phyloP scores from a whole-genome alignment of 2,797 vertebrate species.

The Melanotaenia parkinsoni region DNA sequence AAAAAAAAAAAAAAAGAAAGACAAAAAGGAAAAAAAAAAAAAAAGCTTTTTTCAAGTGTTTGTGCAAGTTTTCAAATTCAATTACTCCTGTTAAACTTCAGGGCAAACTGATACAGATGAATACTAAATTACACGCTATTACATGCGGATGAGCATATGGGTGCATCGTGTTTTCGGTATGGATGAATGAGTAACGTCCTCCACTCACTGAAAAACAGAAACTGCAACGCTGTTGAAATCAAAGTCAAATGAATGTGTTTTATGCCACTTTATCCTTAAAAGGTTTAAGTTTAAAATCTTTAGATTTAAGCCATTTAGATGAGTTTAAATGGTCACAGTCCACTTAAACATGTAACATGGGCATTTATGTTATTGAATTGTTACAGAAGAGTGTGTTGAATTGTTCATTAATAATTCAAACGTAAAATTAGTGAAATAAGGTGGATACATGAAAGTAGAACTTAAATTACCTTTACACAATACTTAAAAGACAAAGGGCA shows the following conservation, averaged over 20 bases:
- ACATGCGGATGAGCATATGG: conserved; percentile 45
- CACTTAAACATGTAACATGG: neutral
- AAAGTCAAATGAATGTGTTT: conserved; percentile 5
- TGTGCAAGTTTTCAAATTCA: conserved; percentile 59
- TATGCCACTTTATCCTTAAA: neutral
- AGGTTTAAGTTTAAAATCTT: conserved; percentile 7
- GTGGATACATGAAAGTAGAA: neutral
- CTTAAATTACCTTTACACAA: neutral
- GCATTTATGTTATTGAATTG: neutral
- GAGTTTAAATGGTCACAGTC: neutral
- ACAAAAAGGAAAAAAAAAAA: conserved; percentile 16
- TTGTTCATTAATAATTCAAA: neutral
- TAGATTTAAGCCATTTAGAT: neutral
- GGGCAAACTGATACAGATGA: conserved; percentile 33
- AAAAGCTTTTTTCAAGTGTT: conserved; percentile 53
- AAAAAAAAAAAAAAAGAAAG: conserved; percentile 12
- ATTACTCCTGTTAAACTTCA: conserved; percentile 61
- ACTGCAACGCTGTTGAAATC: conserved; percentile 13
- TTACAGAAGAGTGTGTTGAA: neutral
- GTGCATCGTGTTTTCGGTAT: conserved; percentile 29
- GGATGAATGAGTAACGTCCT: conserved; percentile 35
- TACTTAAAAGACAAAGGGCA: neutral
- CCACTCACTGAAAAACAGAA: conserved; percentile 15
- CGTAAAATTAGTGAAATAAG: neutral
- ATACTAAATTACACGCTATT: conserved; percentile 12